A percentile compares a stretch with the other conserved stretches of the same genome.
Evolutionary conservation across 1,140 invertebrate genomes (phyloP).

Genomic region (Sesamia nonagrioides): DNA sequence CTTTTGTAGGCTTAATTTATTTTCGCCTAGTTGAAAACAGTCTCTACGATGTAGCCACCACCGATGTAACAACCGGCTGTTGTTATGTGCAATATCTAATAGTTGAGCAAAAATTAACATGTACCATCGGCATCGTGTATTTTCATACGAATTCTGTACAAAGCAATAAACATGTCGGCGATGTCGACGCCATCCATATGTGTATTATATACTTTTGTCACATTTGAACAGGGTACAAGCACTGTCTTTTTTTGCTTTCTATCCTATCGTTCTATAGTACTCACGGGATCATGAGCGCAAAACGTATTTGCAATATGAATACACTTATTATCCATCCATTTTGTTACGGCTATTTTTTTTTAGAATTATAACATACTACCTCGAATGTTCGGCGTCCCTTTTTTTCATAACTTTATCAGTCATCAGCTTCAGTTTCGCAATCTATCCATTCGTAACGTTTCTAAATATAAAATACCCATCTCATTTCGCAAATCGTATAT

Average conservation of each 20-base stretch:
- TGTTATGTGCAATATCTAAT: background rate
- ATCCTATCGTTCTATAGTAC: constrained; percentile 40
- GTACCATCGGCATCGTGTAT: constrained; percentile 1
- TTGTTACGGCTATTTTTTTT: constrained; percentile 8
- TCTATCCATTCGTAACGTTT: too few relatives aligned
- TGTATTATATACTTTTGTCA: constrained; percentile 13
- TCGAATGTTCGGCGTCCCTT: background rate
- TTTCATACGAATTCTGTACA: constrained; percentile 31
- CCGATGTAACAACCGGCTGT: background rate
- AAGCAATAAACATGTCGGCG: constrained; percentile 10
- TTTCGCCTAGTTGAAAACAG: background rate
- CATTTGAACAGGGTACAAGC: background rate
- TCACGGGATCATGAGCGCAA: constrained; percentile 18
- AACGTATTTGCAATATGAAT: constrained; percentile 32
- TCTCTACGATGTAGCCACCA: background rate
- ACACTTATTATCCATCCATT: constrained; percentile 22
- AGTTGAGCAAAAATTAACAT: constrained; percentile 4
- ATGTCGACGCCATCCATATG: constrained; percentile 28
- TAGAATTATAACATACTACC: too few relatives aligned
- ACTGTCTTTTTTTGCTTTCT: background rate
- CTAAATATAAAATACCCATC: too few relatives aligned
- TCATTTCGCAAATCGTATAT: too few relatives aligned
- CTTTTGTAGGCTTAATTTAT: background rate
- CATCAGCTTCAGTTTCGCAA: too few relatives aligned
- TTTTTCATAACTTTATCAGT: too few relatives aligned